Base-by-base conservation (phyloP, 2,888 invertebrate genomes). In the Cephus nigrinus region DNA sequence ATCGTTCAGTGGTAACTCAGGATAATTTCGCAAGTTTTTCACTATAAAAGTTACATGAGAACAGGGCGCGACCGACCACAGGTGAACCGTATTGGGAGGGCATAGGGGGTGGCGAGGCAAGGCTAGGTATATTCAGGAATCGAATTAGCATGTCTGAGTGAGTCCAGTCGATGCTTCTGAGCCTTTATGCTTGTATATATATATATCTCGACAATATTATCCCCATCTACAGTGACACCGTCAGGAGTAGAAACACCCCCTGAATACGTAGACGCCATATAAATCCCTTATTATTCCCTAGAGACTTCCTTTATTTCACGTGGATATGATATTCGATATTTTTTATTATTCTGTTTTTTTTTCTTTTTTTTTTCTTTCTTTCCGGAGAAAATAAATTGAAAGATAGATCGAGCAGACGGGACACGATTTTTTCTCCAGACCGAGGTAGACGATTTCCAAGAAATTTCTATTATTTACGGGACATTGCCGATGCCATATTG, bases 71-170 rank as follows among this genome's bases (percentile, higher is more conserved):
- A 33, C 74, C 12, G 73, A 33, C 71, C 71, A 55, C 55, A 55
- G 55, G 55, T 55, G 31, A 31, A 33, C 31, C 31, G 74, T 23
- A 71, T 69, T 33, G 72, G 76, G 72, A 77, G 68, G 75, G 72
- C 74, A 35, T 69, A 79, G 82, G 78, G 77, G 72, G 75, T 78
- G 68, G 76, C 69, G 75, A 75, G 79, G 79, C 81, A 84, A 68
- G 83, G 80, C 79, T 83, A 84, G 83, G 84, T 84, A 36, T 36
- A 36, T 36, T 36, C 78, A 82, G 85, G 80, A 80, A 86, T 84
- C 87, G 88, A 91, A 90, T 89, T 91, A 90, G 89, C 86, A 91
- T 87, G 88, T 90, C 89, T 87, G 91, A 90, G 87, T 85, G 89
- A 82, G 83, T 85, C 84, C 87, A 88, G 84, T 55, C 55, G 55